Evolutionary conservation across 2,113 vertebrate genomes (phyloP).

Genomic region (Chaenocephalus aceratus): DNA sequence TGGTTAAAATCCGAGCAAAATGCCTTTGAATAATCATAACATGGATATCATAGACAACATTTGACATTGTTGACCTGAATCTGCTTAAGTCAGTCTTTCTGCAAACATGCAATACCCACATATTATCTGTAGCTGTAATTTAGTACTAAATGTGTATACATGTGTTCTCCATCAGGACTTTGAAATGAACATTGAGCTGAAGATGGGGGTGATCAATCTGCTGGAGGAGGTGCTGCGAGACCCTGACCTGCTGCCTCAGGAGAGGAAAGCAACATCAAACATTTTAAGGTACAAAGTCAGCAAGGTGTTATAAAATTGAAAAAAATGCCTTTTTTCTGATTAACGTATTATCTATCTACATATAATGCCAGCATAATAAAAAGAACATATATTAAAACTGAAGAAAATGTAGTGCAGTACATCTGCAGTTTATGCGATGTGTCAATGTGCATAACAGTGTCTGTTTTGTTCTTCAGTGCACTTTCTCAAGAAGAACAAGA

Average conservation of each 20-base stretch:
- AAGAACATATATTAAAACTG: not conserved
- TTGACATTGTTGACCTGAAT: not conserved
- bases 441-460: not conserved
- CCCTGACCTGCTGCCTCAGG: constrained; percentile 94
- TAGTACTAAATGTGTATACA: not conserved
- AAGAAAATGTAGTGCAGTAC: not conserved
- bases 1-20: too few species aligned
- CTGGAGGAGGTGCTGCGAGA: constrained; percentile 95
- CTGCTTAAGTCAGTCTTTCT: not conserved
- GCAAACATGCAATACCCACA: not conserved
- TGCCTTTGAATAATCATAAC: not conserved
- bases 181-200: constrained; percentile 92
- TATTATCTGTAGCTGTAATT: not conserved
- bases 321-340: not conserved
- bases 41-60: not conserved
- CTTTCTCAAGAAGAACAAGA: constrained; percentile 96
- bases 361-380: too few species aligned
- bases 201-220: constrained; percentile 90
- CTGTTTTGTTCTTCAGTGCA: constrained; percentile 79
- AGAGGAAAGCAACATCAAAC: constrained; percentile 95
- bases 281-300: constrained; percentile 87
- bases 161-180: constrained; percentile 88
- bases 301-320: not conserved
- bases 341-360: not conserved
- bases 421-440: not conserved